These are phyloP conservation scores for Prinia subflava DNA, from an alignment of 2,113 vertebrate genomes.

Conservation along the genomic window DNA sequence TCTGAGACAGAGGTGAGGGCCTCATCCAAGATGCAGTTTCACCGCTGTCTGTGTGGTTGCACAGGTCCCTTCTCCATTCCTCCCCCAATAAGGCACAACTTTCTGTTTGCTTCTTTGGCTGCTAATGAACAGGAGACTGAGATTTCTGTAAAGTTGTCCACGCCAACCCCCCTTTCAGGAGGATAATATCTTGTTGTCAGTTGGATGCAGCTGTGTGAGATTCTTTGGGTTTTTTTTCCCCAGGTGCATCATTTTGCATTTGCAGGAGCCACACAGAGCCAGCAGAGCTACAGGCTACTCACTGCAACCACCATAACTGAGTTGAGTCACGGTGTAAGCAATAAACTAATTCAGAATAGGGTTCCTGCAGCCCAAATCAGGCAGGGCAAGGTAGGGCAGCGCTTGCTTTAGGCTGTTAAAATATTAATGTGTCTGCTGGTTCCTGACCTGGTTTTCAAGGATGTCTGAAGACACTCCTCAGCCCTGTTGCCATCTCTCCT, in stretches of 20 bases:
- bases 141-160: not conserved
- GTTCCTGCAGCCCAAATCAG: not conserved
- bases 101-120: not conserved
- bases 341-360: not conserved
- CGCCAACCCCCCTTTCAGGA: not conserved
- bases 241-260: not conserved
- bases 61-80: not conserved
- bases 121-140: not conserved
- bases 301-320: not conserved
- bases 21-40: rapidly evolving
- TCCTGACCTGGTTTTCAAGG: not conserved
- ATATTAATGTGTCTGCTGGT: not conserved
- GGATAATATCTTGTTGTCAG: not conserved
- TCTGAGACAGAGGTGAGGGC: not conserved
- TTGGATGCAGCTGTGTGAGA: not conserved
- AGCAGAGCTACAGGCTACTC: not conserved
- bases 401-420: not conserved
- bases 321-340: not conserved
- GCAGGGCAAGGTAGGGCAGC: not conserved
- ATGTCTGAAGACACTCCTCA: not conserved
- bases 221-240: not conserved
- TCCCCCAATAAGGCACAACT: not conserved
- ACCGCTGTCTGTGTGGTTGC: rapidly evolving
- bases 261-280: not conserved
- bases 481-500: not conserved